Conservation (phyloP, 92 coral and sea anemone species). For the Parazoanthus darwini region DNA sequence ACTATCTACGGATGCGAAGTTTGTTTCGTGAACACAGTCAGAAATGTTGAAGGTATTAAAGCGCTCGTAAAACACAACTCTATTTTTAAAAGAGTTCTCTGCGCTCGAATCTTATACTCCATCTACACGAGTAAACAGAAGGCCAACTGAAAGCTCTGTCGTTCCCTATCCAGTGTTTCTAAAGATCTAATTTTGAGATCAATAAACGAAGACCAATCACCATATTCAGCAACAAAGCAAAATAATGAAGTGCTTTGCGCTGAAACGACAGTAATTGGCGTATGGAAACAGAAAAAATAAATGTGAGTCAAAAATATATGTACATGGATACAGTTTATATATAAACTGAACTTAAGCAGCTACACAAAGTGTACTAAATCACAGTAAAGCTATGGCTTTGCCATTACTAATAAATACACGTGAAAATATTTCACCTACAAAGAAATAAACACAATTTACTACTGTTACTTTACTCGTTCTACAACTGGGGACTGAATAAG, state of each 20-base stretch:
- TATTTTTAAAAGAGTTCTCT: too few relatives aligned
- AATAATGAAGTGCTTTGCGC: neutral
- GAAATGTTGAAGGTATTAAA: too few relatives aligned
- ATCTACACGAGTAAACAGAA: too few relatives aligned
- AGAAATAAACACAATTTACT: neutral
- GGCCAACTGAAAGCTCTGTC: too few relatives aligned
- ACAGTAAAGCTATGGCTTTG: neutral
- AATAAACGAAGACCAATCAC: neutral
- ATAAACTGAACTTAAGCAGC: neutral
- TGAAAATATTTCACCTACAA: neutral
- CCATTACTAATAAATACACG: neutral
- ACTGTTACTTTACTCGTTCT: neutral
- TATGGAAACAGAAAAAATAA: too few relatives aligned
- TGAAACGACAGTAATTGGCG: neutral
- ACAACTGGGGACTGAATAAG: neutral
- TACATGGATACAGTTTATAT: neutral
- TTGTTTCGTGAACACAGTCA: too few relatives aligned
- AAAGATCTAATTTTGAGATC: too few relatives aligned
- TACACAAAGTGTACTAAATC: neutral
- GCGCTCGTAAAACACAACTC: too few relatives aligned
- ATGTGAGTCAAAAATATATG: neutral
- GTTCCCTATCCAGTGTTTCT: too few relatives aligned
- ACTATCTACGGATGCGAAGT: too few relatives aligned
- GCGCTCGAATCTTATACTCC: too few relatives aligned
- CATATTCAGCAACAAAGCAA: neutral